phyloP scores from a whole-genome alignment of 1,140 invertebrate species.

The Ceratina calcarata region DNA sequence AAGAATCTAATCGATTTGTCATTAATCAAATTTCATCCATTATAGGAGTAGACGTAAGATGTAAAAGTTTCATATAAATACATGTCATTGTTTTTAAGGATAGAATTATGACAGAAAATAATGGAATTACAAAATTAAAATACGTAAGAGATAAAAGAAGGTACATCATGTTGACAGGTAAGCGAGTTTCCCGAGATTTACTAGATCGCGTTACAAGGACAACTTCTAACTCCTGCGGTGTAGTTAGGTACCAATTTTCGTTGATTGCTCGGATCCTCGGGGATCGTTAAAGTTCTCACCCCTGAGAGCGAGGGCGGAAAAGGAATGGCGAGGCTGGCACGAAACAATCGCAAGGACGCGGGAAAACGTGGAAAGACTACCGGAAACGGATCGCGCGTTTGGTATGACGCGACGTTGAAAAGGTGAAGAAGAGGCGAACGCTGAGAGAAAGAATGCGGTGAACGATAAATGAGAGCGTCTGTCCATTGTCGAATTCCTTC shows the following conservation, averaged over 20 bases:
- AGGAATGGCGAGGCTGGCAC: not conserved
- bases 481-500: too few relatives aligned
- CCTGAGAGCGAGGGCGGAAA: not conserved
- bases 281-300: slow-evolving; percentile 25
- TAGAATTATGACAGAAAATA: not conserved
- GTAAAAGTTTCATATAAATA: not conserved
- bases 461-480: too few relatives aligned
- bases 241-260: slow-evolving; percentile 31
- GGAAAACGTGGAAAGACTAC: too few relatives aligned
- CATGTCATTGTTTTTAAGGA: not conserved
- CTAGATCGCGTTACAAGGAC: not conserved
- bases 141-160: not conserved
- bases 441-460: too few relatives aligned
- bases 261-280: slow-evolving; percentile 29
- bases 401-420: too few relatives aligned
- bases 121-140: too few relatives aligned
- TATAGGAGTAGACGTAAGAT: not conserved
- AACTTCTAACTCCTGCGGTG: not conserved
- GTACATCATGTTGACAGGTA: not conserved
- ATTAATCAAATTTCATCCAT: too few relatives aligned
- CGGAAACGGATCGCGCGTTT: too few relatives aligned
- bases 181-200: not conserved
- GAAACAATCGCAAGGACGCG: not conserved
- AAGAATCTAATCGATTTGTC: too few relatives aligned
- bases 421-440: too few relatives aligned